Percentiles rank a stretch among this genome's conserved stretches.
Conservation (phyloP, 2,113 vertebrate species). For the Copsychus sechellarum region DNA sequence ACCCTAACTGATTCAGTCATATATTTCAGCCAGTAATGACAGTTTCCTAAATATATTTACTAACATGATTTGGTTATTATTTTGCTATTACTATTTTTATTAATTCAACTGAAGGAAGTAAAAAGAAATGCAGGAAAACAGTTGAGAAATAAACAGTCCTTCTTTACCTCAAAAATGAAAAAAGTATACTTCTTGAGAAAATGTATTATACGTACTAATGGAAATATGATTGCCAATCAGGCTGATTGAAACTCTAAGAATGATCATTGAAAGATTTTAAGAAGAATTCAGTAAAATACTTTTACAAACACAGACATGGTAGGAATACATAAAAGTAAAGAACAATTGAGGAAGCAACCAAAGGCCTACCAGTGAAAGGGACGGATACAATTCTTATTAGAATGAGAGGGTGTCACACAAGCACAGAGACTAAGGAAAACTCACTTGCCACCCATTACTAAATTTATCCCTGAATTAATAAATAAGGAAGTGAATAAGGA, state of each 20-base stretch:
- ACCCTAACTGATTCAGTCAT: neutral
- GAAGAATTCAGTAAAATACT: neutral
- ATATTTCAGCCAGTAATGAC: neutral
- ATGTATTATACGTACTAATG: neutral
- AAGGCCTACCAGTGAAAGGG: neutral
- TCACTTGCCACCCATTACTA: neutral
- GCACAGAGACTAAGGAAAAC: neutral
- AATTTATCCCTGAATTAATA: neutral
- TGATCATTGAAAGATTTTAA: neutral
- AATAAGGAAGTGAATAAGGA: neutral
- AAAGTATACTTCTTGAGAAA: neutral
- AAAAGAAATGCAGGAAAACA: neutral
- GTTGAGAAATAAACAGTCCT: neutral
- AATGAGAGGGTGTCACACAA: neutral
- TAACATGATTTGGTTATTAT: neutral
- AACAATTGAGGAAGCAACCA: neutral
- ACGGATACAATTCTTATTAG: neutral
- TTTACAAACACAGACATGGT: neutral
- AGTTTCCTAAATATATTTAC: neutral
- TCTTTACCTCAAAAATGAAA: neutral
- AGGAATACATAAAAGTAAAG: neutral
- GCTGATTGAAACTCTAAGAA: neutral
- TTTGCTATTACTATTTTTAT: neutral
- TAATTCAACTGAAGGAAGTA: neutral
- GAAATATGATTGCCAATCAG: neutral